Base-by-base conservation (phyloP, 2,888 invertebrate genomes). In the Ligdia adustata region DNA sequence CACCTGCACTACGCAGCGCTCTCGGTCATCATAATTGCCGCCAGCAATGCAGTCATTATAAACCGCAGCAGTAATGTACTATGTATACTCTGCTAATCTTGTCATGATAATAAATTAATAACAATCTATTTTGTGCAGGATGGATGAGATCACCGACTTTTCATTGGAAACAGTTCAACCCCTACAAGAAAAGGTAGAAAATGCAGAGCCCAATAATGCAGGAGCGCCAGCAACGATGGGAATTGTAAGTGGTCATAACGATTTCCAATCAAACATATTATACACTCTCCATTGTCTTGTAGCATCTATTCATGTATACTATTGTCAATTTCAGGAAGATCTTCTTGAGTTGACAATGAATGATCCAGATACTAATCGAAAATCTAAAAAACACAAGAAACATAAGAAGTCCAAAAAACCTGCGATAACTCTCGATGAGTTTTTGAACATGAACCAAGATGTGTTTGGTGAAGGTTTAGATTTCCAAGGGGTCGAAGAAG, bases 391-490 rank as follows among this genome's bases (percentile, higher is more conserved):
- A 57, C 83, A 83, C 49, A 89, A 88, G 55, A 89, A 89, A 62
- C 87, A 84, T 50, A 89, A 87, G 60, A 88, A 87, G 56, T 82
- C 87, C 0, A 90, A 89, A 57, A 89, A 88, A 52, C 48, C 79
- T 1, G 79, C 90, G 5, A 90, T 91, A 49, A 89, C 90, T 9
- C 73, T 91, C 7, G 86, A 90, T 59, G 87, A 91, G 54, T 91
- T 91, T 50, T 59, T 91, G 12, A 89, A 80, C 59, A 90, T 90
- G 90, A 90, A 91, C 56, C 78, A 80, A 58, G 90, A 90, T 60
- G 85, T 91, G 1, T 91, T 91, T 66, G 89, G 89, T 16, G 88
- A 90, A 66, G 87, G 76, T 12, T 60, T 89, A 42, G 82, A 89
- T 62, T 76, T 88, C 53, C 83, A 90, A 55, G 90, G 90, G 2